phyloP scores from a whole-genome alignment of 2,113 vertebrate genomes.

The Paracanthobrama guichenoti region DNA sequence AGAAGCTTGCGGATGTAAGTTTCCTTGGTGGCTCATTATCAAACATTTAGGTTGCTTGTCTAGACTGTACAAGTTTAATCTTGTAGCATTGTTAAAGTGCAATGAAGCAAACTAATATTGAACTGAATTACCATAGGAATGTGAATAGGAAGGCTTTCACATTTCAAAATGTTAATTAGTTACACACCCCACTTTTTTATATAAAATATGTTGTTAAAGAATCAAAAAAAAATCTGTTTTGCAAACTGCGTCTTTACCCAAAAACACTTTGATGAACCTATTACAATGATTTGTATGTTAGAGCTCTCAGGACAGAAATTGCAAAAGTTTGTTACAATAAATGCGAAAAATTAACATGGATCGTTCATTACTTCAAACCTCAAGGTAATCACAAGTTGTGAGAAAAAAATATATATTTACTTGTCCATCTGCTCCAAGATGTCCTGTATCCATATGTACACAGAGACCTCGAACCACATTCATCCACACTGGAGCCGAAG shows the following conservation, averaged over 20 bases:
- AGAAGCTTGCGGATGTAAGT: background rate
- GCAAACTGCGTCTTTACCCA: too few relatives aligned
- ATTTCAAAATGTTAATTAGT: background rate
- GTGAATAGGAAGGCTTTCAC: background rate
- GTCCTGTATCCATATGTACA: background rate
- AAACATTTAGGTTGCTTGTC: background rate
- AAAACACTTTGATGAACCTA: background rate
- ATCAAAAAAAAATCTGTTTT: too few relatives aligned
- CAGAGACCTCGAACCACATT: background rate
- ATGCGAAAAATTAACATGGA: too few relatives aligned
- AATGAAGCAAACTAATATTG: background rate
- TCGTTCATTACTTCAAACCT: too few relatives aligned
- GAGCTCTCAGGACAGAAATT: background rate
- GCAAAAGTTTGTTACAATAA: background rate
- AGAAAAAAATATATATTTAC: too few relatives aligned
- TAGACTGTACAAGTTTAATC: background rate
- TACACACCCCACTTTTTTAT: too few relatives aligned
- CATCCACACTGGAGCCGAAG: background rate
- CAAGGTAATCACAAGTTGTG: too few relatives aligned
- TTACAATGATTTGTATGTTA: background rate
- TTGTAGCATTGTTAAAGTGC: background rate
- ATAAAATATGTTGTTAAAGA: too few relatives aligned
- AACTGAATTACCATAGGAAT: background rate
- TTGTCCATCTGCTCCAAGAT: background rate
- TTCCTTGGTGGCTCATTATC: background rate